Percentiles rank a stretch among this genome's conserved stretches.
These are phyloP conservation scores for Labroides dimidiatus DNA, from an alignment of 2,797 vertebrate species.

Conservation along the genomic window DNA sequence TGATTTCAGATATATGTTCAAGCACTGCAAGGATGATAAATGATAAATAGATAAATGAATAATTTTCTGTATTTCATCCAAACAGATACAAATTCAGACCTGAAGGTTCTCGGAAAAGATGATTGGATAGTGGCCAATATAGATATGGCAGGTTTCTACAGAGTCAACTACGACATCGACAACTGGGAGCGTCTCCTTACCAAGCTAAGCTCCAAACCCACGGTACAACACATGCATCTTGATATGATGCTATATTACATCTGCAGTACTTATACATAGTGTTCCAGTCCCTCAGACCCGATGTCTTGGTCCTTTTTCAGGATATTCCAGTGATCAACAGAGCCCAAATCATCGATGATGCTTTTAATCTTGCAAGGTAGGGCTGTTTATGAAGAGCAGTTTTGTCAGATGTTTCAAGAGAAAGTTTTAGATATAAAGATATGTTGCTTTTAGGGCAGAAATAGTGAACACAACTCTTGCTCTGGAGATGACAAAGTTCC, in stretches of 20 bases:
- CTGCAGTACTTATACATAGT: not conserved
- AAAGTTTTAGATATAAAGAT: not conserved
- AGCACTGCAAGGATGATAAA: not conserved
- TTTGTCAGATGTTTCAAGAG: not conserved
- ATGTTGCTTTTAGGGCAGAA: constrained; percentile 79
- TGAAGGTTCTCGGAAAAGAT: not conserved
- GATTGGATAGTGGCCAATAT: constrained; percentile 89
- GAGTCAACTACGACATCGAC: constrained; percentile 88
- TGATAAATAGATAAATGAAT: not conserved
- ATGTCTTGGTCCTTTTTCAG: constrained; percentile 69
- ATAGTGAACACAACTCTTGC: constrained; percentile 82
- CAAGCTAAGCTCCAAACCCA: constrained; percentile 42
- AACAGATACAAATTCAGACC: not conserved
- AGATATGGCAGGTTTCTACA: constrained; percentile 88
- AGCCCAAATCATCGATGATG: constrained; percentile 90
- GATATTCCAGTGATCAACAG: constrained; percentile 89
- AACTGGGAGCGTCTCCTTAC: constrained; percentile 88
- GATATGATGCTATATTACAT: not conserved
- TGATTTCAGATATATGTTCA: not conserved
- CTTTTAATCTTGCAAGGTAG: constrained; percentile 94
- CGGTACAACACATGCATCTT: constrained; percentile 57
- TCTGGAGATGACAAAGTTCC: constrained; percentile 88
- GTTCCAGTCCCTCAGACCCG: not conserved
- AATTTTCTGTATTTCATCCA: constrained; percentile 5
- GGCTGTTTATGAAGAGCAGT: constrained; percentile 3